A percentile compares a stretch with the other conserved stretches of the same genome.
Conservation (phyloP, 1,140 invertebrate species). For the Saccostrea echinata region DNA sequence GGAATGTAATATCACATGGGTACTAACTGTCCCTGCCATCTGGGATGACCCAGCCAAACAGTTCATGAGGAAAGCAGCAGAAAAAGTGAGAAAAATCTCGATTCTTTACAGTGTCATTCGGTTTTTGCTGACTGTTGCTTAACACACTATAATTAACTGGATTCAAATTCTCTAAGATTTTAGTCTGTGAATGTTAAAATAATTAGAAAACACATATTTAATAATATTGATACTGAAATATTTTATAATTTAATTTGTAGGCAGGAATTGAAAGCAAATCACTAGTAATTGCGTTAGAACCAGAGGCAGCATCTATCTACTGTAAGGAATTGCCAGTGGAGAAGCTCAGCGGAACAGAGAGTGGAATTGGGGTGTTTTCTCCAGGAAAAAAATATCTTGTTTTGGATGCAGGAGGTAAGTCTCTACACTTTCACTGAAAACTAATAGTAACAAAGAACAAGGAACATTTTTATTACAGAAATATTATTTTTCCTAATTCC, state of each 20-base stretch:
- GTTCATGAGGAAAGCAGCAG: background rate
- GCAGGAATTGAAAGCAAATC: conserved; percentile 40
- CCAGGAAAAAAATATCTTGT: conserved; percentile 44
- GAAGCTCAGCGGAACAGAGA: background rate
- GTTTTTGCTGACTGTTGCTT: too few relatives aligned
- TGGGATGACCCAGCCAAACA: conserved; percentile 4
- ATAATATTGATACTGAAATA: background rate
- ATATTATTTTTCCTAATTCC: background rate
- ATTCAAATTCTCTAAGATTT: too few relatives aligned
- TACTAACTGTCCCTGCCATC: background rate
- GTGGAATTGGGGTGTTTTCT: background rate
- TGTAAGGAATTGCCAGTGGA: conserved; percentile 36
- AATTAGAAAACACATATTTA: too few relatives aligned
- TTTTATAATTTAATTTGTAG: conserved; percentile 25
- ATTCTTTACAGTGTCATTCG: too few relatives aligned
- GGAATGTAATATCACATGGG: background rate
- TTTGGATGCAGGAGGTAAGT: conserved; percentile 42
- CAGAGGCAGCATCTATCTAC: conserved; percentile 54
- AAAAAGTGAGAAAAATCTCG: background rate
- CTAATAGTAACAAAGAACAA: background rate
- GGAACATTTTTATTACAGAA: background rate
- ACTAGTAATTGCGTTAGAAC: conserved; percentile 49
- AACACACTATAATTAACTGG: too few relatives aligned
- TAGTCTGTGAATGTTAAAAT: too few relatives aligned
- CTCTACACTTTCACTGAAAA: background rate